phyloP scores from a whole-genome alignment of 2,888 invertebrate species.

The Parthenolecanium corni region DNA sequence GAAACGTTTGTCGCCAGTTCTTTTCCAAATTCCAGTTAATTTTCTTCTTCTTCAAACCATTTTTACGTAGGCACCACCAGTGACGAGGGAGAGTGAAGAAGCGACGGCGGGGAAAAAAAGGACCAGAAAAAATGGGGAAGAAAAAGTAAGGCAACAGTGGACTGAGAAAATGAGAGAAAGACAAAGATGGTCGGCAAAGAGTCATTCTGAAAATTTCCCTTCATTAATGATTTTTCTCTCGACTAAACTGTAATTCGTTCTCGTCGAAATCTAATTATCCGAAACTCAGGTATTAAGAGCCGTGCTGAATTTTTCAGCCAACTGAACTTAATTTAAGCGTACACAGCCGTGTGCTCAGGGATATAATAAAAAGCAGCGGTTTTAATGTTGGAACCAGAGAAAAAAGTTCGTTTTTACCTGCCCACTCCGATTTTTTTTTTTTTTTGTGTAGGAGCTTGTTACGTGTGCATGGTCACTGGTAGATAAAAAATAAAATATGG shows the following conservation, averaged over 20 bases:
- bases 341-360: not conserved
- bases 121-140: no score
- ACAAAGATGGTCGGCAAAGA: no score
- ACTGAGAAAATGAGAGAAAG: no score
- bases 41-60: conserved; percentile 13
- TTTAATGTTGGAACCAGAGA: conserved; percentile 15
- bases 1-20: conserved; percentile 20
- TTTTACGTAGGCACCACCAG: not conserved
- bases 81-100: no score
- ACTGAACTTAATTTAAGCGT: conserved; percentile 24
- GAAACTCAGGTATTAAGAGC: conserved; percentile 24
- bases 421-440: not conserved
- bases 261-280: conserved; percentile 24
- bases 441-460: not conserved
- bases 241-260: conserved; percentile 21
- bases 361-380: conserved; percentile 17
- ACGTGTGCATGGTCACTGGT: not conserved
- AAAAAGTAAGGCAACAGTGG: no score
- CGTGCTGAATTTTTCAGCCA: conserved; percentile 21
- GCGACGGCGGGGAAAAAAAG: no score
- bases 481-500: not conserved
- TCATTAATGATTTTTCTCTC: conserved; percentile 24
- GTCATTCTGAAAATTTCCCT: conserved; percentile 12
- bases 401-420: not conserved
- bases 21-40: conserved; percentile 19